Conservation (phyloP, 2,797 vertebrate species). For the Lerista edwardsae region DNA sequence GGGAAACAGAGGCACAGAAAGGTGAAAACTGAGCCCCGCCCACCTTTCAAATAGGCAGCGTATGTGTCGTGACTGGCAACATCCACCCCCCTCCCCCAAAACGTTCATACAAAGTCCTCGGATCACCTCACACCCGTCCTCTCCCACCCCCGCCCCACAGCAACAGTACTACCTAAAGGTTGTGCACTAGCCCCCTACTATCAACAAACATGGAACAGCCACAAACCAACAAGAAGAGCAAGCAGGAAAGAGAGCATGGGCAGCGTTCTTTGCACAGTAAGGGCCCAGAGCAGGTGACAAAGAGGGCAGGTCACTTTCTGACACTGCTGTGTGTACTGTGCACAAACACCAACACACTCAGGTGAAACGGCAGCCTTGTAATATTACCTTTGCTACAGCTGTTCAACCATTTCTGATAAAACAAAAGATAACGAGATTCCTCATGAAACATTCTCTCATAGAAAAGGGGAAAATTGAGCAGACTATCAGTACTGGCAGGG, state of each 20-base stretch:
- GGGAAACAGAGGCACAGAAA: constrained; percentile 37
- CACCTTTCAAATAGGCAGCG: neutral
- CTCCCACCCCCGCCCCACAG: neutral
- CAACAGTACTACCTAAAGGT: constrained; percentile 26
- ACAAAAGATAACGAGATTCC: neutral
- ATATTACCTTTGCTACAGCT: neutral
- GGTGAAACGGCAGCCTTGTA: neutral
- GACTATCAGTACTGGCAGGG: neutral
- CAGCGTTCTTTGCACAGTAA: neutral
- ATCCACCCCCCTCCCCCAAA: neutral
- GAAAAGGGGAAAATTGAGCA: neutral
- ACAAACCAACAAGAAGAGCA: neutral
- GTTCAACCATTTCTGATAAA: neutral
- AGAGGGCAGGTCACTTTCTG: neutral
- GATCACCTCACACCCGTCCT: neutral
- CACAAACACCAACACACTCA: neutral
- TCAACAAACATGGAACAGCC: constrained; percentile 32
- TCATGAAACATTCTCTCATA: neutral
- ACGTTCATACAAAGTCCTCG: neutral
- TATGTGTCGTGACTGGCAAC: constrained; percentile 12
- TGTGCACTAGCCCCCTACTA: neutral
- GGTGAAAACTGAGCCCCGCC: constrained; percentile 23
- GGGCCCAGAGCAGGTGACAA: neutral
- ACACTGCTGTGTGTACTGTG: neutral
- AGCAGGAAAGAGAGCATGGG: neutral